Conservation (phyloP, 2,113 vertebrate species). For the Lathamus discolor region DNA sequence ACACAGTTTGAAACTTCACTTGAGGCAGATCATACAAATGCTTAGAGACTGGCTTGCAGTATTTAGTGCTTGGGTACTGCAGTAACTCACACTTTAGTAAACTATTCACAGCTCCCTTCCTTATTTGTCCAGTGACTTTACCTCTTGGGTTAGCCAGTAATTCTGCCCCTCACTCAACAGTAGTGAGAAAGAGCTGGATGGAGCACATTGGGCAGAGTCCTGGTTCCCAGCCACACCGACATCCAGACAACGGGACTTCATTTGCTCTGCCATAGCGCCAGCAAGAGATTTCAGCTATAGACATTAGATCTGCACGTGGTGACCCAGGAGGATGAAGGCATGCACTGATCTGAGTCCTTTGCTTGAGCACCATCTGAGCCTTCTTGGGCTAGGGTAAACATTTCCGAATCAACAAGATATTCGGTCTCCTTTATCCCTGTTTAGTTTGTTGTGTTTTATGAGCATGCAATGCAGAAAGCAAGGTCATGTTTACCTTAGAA, state of each 20-base stretch:
- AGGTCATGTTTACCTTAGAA: not conserved
- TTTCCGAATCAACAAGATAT: not conserved
- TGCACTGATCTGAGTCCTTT: not conserved
- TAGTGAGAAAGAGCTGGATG: not conserved
- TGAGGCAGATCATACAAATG: not conserved
- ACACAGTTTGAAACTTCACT: not conserved
- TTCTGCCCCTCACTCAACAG: not conserved
- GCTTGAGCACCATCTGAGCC: not conserved
- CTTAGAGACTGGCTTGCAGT: not conserved
- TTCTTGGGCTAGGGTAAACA: not conserved
- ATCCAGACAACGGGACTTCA: accelerated
- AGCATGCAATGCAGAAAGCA: not conserved
- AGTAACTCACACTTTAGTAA: no score
- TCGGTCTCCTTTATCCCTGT: not conserved
- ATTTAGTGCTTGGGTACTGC: not conserved
- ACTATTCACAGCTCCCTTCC: not conserved
- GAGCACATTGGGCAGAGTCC: not conserved
- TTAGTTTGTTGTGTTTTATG: not conserved
- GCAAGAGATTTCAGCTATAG: not conserved
- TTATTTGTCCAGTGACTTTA: not conserved
- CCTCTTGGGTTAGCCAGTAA: not conserved
- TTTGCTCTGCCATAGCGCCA: accelerated
- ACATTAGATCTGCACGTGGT: accelerated
- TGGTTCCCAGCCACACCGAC: not conserved
- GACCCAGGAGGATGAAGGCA: no score